Evolutionary conservation across 1,140 invertebrate species (phyloP).

Genomic region (Tetramorium parvispinum): DNA sequence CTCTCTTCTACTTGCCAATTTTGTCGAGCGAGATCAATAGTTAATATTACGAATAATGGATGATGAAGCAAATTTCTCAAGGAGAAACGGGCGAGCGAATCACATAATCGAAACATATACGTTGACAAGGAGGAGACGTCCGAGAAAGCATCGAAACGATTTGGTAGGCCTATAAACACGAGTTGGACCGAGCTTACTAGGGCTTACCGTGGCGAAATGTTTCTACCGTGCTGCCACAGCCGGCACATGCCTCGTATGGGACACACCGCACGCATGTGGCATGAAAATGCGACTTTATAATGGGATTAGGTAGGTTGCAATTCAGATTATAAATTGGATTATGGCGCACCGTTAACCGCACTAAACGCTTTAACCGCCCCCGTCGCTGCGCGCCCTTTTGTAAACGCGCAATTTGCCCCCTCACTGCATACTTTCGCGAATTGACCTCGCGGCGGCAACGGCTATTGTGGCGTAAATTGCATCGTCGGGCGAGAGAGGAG

Average conservation of each 20-base stretch:
- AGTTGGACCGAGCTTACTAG: constrained; percentile 43
- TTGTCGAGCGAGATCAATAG: not conserved
- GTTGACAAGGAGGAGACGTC: constrained; percentile 25
- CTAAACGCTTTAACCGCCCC: constrained; percentile 41
- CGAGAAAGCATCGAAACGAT: constrained; percentile 1
- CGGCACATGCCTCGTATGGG: not conserved
- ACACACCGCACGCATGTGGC: constrained; percentile 54
- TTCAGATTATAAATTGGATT: constrained; percentile 80
- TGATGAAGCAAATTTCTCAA: not conserved
- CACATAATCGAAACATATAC: constrained; percentile 26
- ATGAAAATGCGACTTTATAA: constrained; percentile 78
- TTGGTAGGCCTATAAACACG: constrained; percentile 23
- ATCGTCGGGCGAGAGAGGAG: not conserved
- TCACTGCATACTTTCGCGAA: constrained; percentile 50
- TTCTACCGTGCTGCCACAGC: not conserved
- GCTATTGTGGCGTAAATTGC: constrained; percentile 31
- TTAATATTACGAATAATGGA: not conserved
- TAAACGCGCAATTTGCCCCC: constrained; percentile 63
- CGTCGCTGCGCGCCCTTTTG: constrained; percentile 11
- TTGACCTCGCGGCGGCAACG: constrained; percentile 27
- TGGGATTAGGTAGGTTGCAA: constrained; percentile 76
- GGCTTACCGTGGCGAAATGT: constrained; percentile 43
- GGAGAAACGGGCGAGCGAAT: not conserved
- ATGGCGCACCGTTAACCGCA: constrained; percentile 59
- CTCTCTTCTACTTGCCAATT: not conserved